Evolutionary conservation across 1,140 invertebrate genomes (phyloP).

Genomic region (Ostrea denselamellosa): DNA sequence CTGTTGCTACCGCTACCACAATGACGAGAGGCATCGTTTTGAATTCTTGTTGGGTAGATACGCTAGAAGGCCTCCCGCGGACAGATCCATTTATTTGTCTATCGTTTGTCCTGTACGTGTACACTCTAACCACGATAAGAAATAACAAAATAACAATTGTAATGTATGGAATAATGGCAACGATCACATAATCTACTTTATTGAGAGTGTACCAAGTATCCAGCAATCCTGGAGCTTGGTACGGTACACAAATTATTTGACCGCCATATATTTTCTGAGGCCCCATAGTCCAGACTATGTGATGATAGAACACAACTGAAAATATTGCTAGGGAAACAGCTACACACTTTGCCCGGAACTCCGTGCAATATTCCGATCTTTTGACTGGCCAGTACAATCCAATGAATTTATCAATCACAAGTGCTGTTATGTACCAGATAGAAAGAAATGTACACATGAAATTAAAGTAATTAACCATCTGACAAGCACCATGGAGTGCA

Average conservation of each 20-base stretch:
- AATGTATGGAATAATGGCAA: conserved; percentile 58
- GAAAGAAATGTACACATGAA: conserved; percentile 67
- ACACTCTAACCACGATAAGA: conserved; percentile 52
- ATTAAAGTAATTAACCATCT: conserved; percentile 64
- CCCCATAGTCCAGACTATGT: conserved; percentile 64
- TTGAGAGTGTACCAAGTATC: conserved; percentile 52
- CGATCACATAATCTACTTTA: conserved; percentile 59
- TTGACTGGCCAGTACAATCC: conserved; percentile 66
- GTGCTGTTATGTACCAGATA: conserved; percentile 71
- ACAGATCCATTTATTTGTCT: conserved; percentile 21
- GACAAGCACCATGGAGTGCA: conserved; percentile 60
- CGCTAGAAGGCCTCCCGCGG: background rate
- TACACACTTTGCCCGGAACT: conserved; percentile 67
- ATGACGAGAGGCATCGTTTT: conserved; percentile 48
- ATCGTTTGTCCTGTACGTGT: conserved; percentile 39
- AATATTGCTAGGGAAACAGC: conserved; percentile 57
- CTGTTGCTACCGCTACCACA: conserved; percentile 4
- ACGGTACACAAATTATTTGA: conserved; percentile 33
- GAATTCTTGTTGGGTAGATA: conserved; percentile 44
- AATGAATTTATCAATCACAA: conserved; percentile 71
- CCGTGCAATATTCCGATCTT: conserved; percentile 64
- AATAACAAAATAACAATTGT: conserved; percentile 54
- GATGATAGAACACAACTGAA: conserved; percentile 63
- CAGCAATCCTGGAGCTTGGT: conserved; percentile 51
- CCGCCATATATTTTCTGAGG: background rate